Conservation (phyloP, 2,888 invertebrate species). For the Plebejus melissa region DNA sequence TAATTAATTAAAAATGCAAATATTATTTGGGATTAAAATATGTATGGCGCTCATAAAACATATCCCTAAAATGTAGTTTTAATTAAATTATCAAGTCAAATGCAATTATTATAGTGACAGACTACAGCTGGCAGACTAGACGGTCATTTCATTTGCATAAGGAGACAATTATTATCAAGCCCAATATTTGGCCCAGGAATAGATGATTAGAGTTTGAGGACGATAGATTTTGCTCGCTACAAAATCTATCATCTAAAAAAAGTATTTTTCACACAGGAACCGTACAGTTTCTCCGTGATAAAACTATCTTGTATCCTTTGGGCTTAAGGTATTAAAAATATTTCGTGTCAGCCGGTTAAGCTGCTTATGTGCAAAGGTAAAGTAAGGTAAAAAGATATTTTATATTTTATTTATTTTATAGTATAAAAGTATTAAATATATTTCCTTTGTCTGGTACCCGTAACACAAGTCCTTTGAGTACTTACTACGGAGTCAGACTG, state of each 20-base stretch:
- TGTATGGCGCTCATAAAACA: conserved; percentile 14
- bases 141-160: conserved; percentile 20
- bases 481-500: too few species aligned
- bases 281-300: too few species aligned
- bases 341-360: too few species aligned
- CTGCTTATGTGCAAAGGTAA: too few species aligned
- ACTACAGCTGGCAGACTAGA: conserved; percentile 16
- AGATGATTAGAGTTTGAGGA: neutral
- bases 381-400: too few species aligned
- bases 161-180: neutral
- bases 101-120: conserved; percentile 28
- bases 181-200: neutral
- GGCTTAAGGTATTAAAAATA: too few species aligned
- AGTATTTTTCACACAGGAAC: too few species aligned
- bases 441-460: too few species aligned
- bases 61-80: conserved; percentile 20
- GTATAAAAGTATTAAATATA: too few species aligned
- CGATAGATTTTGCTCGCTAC: neutral
- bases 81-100: conserved; percentile 30
- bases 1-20: conserved; percentile 19
- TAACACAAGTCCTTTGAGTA: too few species aligned
- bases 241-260: too few species aligned
- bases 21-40: conserved; percentile 18
- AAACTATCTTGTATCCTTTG: neutral
- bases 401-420: too few species aligned